Percentiles rank a stretch among this genome's conserved stretches.
Evolutionary conservation across 2,888 invertebrate genomes (phyloP).

Genomic region (Hyalella azteca): DNA sequence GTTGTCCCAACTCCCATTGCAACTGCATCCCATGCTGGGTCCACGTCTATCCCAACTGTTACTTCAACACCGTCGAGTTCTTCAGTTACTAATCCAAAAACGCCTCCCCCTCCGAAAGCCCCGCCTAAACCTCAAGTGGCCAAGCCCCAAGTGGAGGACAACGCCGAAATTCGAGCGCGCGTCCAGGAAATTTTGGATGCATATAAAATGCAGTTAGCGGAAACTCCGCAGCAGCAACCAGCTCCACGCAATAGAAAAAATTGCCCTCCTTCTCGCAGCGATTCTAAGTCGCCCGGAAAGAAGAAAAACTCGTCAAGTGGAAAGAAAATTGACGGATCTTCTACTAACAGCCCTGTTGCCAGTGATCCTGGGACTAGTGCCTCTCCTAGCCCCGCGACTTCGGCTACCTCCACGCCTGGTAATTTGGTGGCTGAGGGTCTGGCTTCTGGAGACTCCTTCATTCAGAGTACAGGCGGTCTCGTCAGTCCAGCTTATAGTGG

Average conservation of each 20-base stretch:
- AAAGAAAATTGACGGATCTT: conserved; percentile 54
- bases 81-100: conserved; percentile 41
- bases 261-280: conserved; percentile 57
- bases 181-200: conserved; percentile 57
- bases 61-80: conserved; percentile 44
- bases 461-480: background rate
- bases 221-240: conserved; percentile 57
- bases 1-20: conserved; percentile 50
- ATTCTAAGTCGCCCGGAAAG: conserved; percentile 56
- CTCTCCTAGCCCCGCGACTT: conserved; percentile 51
- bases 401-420: conserved; percentile 52
- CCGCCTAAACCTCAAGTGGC: conserved; percentile 57
- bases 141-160: conserved; percentile 59
- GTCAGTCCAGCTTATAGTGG: conserved; percentile 40
- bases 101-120: conserved; percentile 54
- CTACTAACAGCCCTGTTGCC: conserved; percentile 54
- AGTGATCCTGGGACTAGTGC: conserved; percentile 49
- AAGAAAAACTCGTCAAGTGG: conserved; percentile 54
- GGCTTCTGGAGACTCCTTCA: conserved; percentile 45
- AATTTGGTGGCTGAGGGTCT: conserved; percentile 29
- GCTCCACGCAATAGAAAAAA: conserved; percentile 59
- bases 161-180: conserved; percentile 56
- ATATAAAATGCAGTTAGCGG: conserved; percentile 57
- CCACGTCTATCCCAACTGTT: conserved; percentile 46
- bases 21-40: conserved; percentile 46